These are phyloP conservation scores for Trididemnum clinides DNA, from an alignment of 23 tunicate species.

Conservation along the genomic window DNA sequence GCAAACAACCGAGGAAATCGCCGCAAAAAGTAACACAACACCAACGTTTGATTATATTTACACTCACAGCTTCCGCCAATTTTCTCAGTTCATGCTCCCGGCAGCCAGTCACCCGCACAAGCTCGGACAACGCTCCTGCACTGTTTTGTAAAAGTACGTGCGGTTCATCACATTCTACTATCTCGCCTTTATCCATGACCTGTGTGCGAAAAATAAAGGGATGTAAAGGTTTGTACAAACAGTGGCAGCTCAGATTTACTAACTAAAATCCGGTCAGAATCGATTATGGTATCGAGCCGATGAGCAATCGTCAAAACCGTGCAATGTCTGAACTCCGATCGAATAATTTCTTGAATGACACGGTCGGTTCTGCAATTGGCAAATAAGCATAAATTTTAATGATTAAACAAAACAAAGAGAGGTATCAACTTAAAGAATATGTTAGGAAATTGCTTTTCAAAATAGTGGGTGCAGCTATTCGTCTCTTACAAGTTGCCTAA, in stretches of 20 bases:
- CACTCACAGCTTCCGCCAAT: slow-evolving; percentile 34
- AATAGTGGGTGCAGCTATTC: no score
- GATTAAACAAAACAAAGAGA: no score
- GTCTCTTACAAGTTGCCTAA: no score
- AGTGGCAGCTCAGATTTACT: not conserved
- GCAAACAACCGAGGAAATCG: not conserved
- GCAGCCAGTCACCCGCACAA: slow-evolving; percentile 36
- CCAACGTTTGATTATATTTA: not conserved
- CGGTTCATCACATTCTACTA: slow-evolving; percentile 81
- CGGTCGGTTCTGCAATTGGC: slow-evolving; percentile 74
- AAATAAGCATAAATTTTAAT: no score
- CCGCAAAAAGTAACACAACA: not conserved
- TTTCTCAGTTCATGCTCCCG: slow-evolving; percentile 38
- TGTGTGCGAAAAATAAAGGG: not conserved
- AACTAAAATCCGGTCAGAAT: slow-evolving; percentile 86
- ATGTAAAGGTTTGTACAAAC: not conserved
- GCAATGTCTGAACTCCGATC: slow-evolving; percentile 62
- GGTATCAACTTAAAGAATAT: no score
- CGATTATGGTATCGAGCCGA: slow-evolving; percentile 85
- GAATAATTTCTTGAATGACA: slow-evolving; percentile 83
- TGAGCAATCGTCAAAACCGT: slow-evolving; percentile 96
- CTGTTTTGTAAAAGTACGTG: slow-evolving; percentile 42
- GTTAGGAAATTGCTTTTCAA: no score
- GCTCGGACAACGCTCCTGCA: slow-evolving; percentile 22
- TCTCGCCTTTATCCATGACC: slow-evolving; percentile 65